Percentiles rank a stretch among this genome's conserved stretches.
Conservation (phyloP, 53 echinoderm and acorn worm species). For the Echinometra lucunter region DNA sequence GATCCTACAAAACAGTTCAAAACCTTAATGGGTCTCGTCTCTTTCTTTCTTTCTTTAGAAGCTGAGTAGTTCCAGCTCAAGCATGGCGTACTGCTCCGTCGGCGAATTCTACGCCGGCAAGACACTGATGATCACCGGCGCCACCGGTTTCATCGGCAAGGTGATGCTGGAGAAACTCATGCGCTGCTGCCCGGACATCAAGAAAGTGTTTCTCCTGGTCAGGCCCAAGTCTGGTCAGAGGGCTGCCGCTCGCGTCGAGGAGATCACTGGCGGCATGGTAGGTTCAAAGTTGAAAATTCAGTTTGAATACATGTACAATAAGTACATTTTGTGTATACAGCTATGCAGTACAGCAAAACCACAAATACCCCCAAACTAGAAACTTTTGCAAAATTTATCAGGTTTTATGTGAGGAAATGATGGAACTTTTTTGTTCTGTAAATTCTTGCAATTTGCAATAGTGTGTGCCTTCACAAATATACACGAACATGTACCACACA, state of each 20-base stretch:
- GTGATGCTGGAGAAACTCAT: conserved; percentile 94
- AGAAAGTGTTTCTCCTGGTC: conserved; percentile 83
- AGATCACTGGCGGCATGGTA: conserved; percentile 77
- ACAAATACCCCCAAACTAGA: no score
- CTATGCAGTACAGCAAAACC: no score
- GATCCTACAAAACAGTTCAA: no score
- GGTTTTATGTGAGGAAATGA: no score
- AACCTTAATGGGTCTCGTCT: background rate
- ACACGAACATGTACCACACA: no score
- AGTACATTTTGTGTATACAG: no score
- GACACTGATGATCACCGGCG: conserved; percentile 90
- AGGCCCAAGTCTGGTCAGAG: conserved; percentile 87
- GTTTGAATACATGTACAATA: no score
- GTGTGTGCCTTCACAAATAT: no score
- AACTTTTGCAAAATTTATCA: no score
- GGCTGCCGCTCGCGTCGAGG: conserved; percentile 59
- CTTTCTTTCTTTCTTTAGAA: background rate
- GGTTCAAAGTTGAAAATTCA: background rate
- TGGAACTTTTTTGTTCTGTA: no score
- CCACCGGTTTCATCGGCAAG: conserved; percentile 98
- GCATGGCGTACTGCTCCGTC: conserved; percentile 71
- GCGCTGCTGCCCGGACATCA: conserved; percentile 86
- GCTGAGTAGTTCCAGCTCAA: background rate
- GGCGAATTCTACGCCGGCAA: conserved; percentile 89
- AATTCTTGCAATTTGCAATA: no score